phyloP scores from a whole-genome alignment of 2,797 vertebrate species.

The Aselliscus stoliczkanus region DNA sequence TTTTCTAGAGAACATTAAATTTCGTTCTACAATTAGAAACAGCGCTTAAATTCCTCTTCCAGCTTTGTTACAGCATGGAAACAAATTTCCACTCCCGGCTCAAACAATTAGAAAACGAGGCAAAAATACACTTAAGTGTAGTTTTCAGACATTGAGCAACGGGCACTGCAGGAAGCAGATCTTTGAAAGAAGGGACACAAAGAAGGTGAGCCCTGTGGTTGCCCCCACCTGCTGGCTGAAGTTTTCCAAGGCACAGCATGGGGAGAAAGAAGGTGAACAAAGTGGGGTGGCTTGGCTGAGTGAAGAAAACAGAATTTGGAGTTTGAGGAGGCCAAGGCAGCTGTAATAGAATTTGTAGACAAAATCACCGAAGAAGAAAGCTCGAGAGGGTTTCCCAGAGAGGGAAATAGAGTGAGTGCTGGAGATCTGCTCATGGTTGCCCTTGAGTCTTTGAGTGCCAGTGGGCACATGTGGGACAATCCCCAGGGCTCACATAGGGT shows the following conservation, averaged over 20 bases:
- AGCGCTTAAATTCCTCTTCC: not conserved
- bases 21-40: slow-evolving; percentile 15
- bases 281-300: not conserved
- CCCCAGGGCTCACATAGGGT: too few relatives aligned
- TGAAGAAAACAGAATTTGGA: not conserved
- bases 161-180: not conserved
- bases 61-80: not conserved
- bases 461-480: too few relatives aligned
- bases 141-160: not conserved
- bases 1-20: slow-evolving; percentile 29
- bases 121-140: not conserved
- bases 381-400: not conserved
- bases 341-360: not conserved
- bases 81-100: not conserved
- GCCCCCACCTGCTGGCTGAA: fast-evolving
- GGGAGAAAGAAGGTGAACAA: too few relatives aligned
- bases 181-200: not conserved
- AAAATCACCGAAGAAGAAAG: not conserved
- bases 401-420: not conserved
- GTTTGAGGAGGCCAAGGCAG: not conserved
- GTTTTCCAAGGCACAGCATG: not conserved
- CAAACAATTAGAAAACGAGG: not conserved
- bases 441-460: not conserved
- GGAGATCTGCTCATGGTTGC: not conserved
- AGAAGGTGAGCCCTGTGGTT: not conserved